Evolutionary conservation across 2,113 vertebrate genomes (phyloP).

Genomic region (Cynoglossus semilaevis): DNA sequence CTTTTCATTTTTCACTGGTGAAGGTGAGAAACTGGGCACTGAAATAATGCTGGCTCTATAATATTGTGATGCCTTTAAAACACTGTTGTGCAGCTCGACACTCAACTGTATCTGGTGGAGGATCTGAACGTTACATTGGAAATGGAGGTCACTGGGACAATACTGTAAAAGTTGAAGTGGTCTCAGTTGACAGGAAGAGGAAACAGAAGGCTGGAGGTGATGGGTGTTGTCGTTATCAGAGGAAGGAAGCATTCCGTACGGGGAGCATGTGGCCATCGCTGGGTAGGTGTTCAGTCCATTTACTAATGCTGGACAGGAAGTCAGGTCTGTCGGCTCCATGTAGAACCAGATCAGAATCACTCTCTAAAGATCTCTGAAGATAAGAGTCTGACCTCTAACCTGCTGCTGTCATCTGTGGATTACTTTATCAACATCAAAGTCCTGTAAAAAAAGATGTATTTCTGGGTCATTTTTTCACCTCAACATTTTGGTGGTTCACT

Average conservation of each 20-base stretch:
- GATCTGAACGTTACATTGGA: constrained; percentile 30
- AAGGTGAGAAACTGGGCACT: too few relatives aligned
- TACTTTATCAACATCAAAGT: too few relatives aligned
- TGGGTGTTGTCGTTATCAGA: constrained; percentile 60
- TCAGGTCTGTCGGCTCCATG: constrained; percentile 15
- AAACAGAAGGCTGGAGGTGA: constrained; percentile 73
- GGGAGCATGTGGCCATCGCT: constrained; percentile 39
- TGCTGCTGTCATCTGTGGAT: too few relatives aligned
- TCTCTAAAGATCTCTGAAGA: constrained; percentile 8
- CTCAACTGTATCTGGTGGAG: constrained; percentile 34
- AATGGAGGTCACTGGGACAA: constrained; percentile 50
- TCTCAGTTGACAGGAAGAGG: constrained; percentile 67
- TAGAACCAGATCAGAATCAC: constrained; percentile 10
- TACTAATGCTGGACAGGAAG: constrained; percentile 42
- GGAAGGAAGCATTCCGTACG: constrained; percentile 63
- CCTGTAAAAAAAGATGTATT: too few relatives aligned
- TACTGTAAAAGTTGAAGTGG: constrained; percentile 26
- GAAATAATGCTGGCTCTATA: too few relatives aligned
- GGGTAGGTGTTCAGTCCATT: constrained; percentile 27
- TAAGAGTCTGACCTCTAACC: too few relatives aligned
- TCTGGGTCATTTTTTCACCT: too few relatives aligned
- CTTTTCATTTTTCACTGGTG: too few relatives aligned
- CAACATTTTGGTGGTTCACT: too few relatives aligned
- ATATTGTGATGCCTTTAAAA: constrained; percentile 42
- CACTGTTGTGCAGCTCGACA: constrained; percentile 5